Evolutionary conservation across 2,888 invertebrate species (phyloP), one percentile per base, ranked within the genome.

Genomic region (Nymphalis urticae): DNA sequence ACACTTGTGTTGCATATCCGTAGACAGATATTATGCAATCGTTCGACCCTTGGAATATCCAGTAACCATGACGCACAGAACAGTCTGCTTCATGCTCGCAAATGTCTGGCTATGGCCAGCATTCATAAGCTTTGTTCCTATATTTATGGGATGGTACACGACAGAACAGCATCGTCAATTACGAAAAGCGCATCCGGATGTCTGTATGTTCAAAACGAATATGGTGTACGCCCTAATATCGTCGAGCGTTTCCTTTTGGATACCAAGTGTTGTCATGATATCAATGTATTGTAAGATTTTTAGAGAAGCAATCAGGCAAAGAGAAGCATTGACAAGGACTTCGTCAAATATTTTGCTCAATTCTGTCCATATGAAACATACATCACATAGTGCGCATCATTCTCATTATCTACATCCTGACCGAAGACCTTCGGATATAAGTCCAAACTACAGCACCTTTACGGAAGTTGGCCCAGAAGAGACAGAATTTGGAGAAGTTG

Each of bases 111-210:
- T 97, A 66, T 95, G 97, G 82, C 98, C 98, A 0, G 97, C 97
- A 0, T 94, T 98, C 72, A 97, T 99, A 77, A 98, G 98, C 72
- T 98, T 98, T 86, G 95, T 98, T 66, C 98, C 98, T 54, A 98
- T 98, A 70, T 98, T 98, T 86, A 95, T 97, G 90, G 98, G 97
- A 62, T 97, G 98, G 96, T 98, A 98, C 86, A 98, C 98, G 9
- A 98, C 98, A 0, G 94, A 94, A 32, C 95, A 96, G 69, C 96
- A 97, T 82, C 92, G 96, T 56, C 93, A 91, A 88, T 94, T 92
- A 76, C 90, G 95, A 75, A 84, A 90, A 58, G 85, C 93, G 9
- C 93, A 97, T 82, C 97, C 97, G 6, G 95, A 97, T 81, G 94
- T 94, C 16, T 98, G 97, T 85, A 94, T 94, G 50, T 97, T 97